phyloP scores from a whole-genome alignment of 2,888 invertebrate genomes.

The Tetrapedia diversipes region DNA sequence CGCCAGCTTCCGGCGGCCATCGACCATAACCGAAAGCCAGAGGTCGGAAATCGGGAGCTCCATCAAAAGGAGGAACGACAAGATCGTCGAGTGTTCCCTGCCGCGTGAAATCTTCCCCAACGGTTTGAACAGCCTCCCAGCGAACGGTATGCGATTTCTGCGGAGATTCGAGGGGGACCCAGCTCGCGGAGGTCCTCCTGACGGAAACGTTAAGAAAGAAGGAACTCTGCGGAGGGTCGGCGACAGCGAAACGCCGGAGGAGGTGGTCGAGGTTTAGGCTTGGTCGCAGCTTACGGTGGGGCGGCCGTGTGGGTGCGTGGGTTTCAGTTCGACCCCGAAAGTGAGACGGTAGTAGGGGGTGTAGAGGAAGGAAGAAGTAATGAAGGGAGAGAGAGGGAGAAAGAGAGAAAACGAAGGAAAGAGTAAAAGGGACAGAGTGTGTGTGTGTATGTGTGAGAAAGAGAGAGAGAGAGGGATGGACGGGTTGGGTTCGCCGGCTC shows the following conservation, averaged over 20 bases:
- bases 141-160: slow-evolving; percentile 65
- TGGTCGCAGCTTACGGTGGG: slow-evolving; percentile 72
- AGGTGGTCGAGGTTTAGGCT: slow-evolving; percentile 72
- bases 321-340: slow-evolving; percentile 74
- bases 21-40: not conserved
- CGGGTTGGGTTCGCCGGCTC: slow-evolving; percentile 82
- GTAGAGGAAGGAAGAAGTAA: slow-evolving; percentile 38
- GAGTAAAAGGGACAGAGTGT: slow-evolving; percentile 46
- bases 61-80: not conserved
- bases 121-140: slow-evolving; percentile 36
- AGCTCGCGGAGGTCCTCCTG: slow-evolving; percentile 31
- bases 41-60: slow-evolving; percentile 2
- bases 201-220: slow-evolving; percentile 29
- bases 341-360: slow-evolving; percentile 52
- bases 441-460: slow-evolving; percentile 35
- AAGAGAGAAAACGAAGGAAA: slow-evolving; percentile 53
- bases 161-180: slow-evolving; percentile 52
- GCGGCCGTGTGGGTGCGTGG: slow-evolving; percentile 69
- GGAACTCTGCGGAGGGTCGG: slow-evolving; percentile 35
- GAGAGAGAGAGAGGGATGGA: slow-evolving; percentile 67
- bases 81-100: slow-evolving; percentile 36
- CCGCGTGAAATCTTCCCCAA: slow-evolving; percentile 43
- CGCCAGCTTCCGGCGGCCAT: slow-evolving; percentile 22
- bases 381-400: slow-evolving; percentile 49
- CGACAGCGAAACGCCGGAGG: slow-evolving; percentile 52